Conservation (phyloP, 23 tunicate genomes). For the Halocynthia aurantium region DNA sequence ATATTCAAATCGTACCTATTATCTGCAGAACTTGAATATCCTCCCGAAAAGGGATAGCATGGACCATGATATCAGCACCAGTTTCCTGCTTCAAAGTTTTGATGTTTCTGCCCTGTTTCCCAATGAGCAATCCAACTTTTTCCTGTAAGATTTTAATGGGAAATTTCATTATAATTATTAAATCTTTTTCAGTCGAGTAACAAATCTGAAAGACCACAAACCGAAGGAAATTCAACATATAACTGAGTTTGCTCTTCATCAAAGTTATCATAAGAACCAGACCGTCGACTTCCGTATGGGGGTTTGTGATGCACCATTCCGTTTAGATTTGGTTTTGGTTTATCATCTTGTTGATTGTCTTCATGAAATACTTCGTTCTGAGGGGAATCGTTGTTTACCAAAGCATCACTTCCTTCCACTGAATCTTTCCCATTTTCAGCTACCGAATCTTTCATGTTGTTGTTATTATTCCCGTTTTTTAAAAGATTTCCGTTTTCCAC, state of each 20-base stretch:
- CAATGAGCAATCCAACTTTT: constrained; percentile 65
- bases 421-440: no score
- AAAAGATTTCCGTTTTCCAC: no score
- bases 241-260: neutral
- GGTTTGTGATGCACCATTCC: no score
- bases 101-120: constrained; percentile 78
- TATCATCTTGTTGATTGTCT: no score
- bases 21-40: constrained; percentile 85
- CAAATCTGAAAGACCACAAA: neutral
- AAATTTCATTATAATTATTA: neutral
- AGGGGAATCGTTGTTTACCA: no score
- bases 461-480: no score
- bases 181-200: no score
- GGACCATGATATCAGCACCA: constrained; percentile 70
- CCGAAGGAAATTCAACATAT: constrained; percentile 10
- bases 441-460: no score
- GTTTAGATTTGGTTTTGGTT: no score
- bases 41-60: constrained; percentile 47
- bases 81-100: constrained; percentile 75
- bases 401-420: no score
- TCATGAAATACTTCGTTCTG: no score
- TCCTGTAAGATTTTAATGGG: constrained; percentile 22
- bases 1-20: constrained; percentile 33
- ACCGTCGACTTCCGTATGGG: no score
- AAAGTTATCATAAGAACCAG: neutral